Evolutionary conservation across 1,140 invertebrate genomes (phyloP).

Genomic region (Atta cephalotes): DNA sequence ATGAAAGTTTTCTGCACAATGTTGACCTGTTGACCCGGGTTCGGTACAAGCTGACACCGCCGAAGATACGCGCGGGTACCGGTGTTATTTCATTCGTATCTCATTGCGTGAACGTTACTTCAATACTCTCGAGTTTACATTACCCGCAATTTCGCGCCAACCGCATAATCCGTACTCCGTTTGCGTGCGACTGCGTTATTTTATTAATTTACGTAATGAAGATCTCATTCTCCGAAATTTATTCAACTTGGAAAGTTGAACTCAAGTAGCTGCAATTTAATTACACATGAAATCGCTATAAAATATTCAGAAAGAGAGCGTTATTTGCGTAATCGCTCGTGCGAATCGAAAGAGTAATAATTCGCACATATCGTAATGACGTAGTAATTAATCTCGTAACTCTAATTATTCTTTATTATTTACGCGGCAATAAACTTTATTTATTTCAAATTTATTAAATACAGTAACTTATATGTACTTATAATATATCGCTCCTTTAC

Average conservation of each 20-base stretch:
- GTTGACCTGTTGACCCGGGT: conserved; percentile 7
- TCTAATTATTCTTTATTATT: not conserved
- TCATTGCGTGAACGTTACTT: conserved; percentile 18
- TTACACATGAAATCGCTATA: conserved; percentile 8
- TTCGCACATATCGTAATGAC: not conserved
- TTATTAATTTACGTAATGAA: conserved; percentile 28
- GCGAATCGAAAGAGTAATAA: conserved; percentile 13
- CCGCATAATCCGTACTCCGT: not conserved
- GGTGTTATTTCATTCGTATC: not conserved
- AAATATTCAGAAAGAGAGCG: not conserved
- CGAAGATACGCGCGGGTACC: conserved; percentile 14
- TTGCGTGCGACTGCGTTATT: conserved; percentile 24
- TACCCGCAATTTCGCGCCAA: not conserved
- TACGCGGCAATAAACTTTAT: not conserved
- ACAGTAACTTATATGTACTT: too few species aligned
- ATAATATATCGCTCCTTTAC: too few species aligned
- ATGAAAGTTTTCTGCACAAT: conserved; percentile 28
- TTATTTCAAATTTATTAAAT: not conserved
- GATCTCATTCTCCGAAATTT: conserved; percentile 25
- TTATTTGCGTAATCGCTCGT: not conserved
- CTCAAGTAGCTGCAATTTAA: not conserved
- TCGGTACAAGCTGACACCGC: conserved; percentile 24
- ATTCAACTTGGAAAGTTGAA: not conserved
- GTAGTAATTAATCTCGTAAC: not conserved
- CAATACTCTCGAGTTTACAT: conserved; percentile 16